Evolutionary conservation across 2,888 invertebrate species (phyloP).

Genomic region (Cordilura impudica): DNA sequence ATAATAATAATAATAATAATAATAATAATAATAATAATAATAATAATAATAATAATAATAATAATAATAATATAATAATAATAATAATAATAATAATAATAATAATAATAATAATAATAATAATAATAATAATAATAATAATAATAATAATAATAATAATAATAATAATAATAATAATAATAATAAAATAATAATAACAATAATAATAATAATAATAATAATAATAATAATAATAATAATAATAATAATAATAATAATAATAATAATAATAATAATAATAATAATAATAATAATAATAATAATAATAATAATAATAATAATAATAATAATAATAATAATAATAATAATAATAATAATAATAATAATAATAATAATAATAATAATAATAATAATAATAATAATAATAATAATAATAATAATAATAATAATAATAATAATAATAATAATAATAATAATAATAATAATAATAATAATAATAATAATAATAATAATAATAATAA

Average conservation of each 20-base stretch:
- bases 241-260: background rate
- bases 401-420: slow-evolving; percentile 7
- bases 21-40: background rate
- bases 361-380: background rate
- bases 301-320: too few species aligned
- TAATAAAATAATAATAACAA: background rate
- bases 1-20: slow-evolving; percentile 10
- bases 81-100: background rate
- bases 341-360: background rate
- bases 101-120: background rate
- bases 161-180: too few species aligned
- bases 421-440: too few species aligned
- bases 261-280: background rate
- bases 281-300: too few species aligned
- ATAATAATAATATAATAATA: background rate
- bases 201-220: too few species aligned
- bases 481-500: too few species aligned
- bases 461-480: too few species aligned
- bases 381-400: background rate
- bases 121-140: background rate
- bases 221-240: too few species aligned
- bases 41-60: background rate
- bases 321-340: background rate
- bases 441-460: too few species aligned
- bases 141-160: too few species aligned